A percentile compares a stretch with the other conserved stretches of the same genome.
These are phyloP conservation scores for Anthrax anthrax DNA, from an alignment of 2,888 invertebrate genomes.

Conservation along the genomic window DNA sequence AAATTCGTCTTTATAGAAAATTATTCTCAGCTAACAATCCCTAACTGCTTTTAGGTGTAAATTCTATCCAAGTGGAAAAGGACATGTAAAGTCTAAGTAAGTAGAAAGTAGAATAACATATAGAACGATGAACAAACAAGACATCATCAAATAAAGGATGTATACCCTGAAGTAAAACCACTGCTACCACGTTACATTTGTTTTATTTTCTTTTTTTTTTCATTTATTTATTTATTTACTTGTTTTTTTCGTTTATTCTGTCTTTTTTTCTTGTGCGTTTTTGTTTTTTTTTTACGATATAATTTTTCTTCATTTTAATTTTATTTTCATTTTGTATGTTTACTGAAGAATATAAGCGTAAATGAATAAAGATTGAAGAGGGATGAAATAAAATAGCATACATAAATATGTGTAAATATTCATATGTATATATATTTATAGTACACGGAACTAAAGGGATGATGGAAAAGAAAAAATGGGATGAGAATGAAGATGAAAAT, in stretches of 20 bases:
- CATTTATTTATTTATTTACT: background rate
- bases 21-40: background rate
- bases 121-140: slow-evolving; percentile 5
- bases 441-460: background rate
- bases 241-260: background rate
- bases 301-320: background rate
- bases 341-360: background rate
- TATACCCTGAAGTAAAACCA: background rate
- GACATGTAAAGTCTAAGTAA: background rate
- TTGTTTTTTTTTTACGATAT: background rate
- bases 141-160: slow-evolving; percentile 3
- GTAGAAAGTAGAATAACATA: background rate
- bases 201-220: background rate
- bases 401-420: too few relatives aligned
- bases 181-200: background rate
- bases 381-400: background rate
- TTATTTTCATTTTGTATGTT: background rate
- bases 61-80: slow-evolving; percentile 5
- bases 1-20: background rate
- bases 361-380: background rate
- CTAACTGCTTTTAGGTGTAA: background rate
- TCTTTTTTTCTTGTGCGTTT: background rate
- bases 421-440: too few relatives aligned
- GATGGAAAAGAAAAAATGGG: background rate
- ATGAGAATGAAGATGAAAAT: background rate